Percentiles rank a stretch among this genome's conserved stretches.
Evolutionary conservation across 1,140 invertebrate species (phyloP).

Genomic region (Coenobita brevimanus): DNA sequence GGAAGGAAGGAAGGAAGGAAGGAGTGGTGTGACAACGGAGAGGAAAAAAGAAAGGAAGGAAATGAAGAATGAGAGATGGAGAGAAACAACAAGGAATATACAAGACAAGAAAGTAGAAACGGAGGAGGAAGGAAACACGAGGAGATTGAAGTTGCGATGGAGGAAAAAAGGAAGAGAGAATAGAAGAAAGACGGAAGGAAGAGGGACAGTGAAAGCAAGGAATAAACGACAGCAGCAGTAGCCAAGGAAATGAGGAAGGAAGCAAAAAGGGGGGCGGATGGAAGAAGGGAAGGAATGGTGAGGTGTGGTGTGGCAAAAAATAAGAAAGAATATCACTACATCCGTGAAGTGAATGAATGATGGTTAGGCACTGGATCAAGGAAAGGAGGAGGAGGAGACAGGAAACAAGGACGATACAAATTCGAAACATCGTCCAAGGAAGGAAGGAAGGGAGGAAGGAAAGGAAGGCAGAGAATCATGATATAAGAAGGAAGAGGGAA

Average conservation of each 20-base stretch:
- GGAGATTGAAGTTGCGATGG: too few relatives aligned
- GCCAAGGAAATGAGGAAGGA: slow-evolving; percentile 6
- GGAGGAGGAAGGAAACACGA: too few relatives aligned
- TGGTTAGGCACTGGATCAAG: slow-evolving; percentile 20
- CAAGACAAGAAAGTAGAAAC: too few relatives aligned
- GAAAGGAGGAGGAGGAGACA: slow-evolving; percentile 13
- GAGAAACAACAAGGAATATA: too few relatives aligned
- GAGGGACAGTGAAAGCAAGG: not conserved
- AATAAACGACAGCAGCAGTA: not conserved
- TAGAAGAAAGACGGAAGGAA: not conserved
- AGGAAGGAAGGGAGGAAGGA: not conserved
- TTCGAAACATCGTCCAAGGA: not conserved
- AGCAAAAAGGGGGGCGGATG: slow-evolving; percentile 14
- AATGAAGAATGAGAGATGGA: too few relatives aligned
- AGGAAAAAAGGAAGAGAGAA: not conserved
- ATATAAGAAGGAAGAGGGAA: not conserved
- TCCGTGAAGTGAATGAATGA: not conserved
- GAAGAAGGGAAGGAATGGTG: not conserved
- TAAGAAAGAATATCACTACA: not conserved
- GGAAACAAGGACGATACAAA: not conserved
- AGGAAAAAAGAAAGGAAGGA: too few relatives aligned
- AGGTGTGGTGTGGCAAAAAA: not conserved
- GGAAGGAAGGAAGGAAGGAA: too few relatives aligned
- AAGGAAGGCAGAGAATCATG: not conserved
- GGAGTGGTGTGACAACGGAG: too few relatives aligned